Conservation (phyloP, 2,888 invertebrate species). For the Heliconius hortense region DNA sequence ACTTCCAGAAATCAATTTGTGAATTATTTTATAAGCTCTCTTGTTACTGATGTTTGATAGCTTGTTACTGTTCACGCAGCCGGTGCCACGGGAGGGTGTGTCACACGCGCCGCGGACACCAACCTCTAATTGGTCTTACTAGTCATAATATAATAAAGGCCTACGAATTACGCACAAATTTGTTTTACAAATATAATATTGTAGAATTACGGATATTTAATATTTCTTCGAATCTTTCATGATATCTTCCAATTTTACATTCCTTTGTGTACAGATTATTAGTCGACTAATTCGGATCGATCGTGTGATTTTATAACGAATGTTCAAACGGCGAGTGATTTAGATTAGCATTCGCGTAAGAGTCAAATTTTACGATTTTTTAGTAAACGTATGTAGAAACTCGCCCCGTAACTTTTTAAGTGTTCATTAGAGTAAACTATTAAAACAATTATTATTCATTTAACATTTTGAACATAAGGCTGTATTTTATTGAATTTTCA, state of each 20-base stretch:
- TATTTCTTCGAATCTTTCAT: slow-evolving; percentile 35
- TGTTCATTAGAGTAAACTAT: slow-evolving; percentile 79
- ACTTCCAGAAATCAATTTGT: slow-evolving; percentile 21
- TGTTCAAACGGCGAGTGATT: slow-evolving; percentile 68
- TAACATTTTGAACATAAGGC: slow-evolving; percentile 68
- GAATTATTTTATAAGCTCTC: slow-evolving; percentile 19
- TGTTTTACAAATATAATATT: slow-evolving; percentile 51
- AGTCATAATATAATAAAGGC: slow-evolving; percentile 76
- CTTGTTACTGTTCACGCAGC: slow-evolving; percentile 20
- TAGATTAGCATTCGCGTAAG: slow-evolving; percentile 51
- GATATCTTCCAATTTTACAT: slow-evolving; percentile 73
- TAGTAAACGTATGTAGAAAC: slow-evolving; percentile 54
- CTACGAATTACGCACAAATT: slow-evolving; percentile 73
- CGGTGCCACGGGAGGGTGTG: slow-evolving; percentile 35
- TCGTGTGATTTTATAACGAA: slow-evolving; percentile 70
- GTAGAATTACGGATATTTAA: slow-evolving; percentile 38
- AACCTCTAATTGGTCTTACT: slow-evolving; percentile 56
- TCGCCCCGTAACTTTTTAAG: slow-evolving; percentile 73
- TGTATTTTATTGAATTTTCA: slow-evolving; percentile 72
- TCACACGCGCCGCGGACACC: slow-evolving; percentile 25
- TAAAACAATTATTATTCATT: slow-evolving; percentile 68
- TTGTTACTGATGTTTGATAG: slow-evolving; percentile 7
- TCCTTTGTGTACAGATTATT: slow-evolving; percentile 63
- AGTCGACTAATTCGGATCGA: slow-evolving; percentile 48
- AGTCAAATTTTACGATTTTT: slow-evolving; percentile 67